Conservation (phyloP, 2,797 vertebrate species). For the Coilia nasus region DNA sequence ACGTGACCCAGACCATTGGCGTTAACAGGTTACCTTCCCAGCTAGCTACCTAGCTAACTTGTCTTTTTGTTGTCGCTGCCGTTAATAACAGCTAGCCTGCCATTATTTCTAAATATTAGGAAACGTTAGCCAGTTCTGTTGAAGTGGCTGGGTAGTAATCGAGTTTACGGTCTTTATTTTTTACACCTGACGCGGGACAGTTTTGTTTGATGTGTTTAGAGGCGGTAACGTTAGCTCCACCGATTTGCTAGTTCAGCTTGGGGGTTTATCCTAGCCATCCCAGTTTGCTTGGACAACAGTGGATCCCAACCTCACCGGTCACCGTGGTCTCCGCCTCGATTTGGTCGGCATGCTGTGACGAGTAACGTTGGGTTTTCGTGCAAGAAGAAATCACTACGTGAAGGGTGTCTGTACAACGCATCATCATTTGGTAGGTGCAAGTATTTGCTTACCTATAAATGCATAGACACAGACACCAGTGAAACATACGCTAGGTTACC, state of each 20-base stretch:
- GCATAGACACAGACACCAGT: neutral
- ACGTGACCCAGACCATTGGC: neutral
- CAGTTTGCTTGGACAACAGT: conserved; percentile 3
- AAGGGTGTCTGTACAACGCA: neutral
- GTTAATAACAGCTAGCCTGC: neutral
- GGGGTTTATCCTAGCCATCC: neutral
- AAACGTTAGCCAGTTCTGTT: neutral
- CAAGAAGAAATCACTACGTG: neutral
- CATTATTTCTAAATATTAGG: neutral
- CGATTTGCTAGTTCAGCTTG: conserved; percentile 17
- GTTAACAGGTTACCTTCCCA: conserved; percentile 9
- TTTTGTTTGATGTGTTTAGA: neutral
- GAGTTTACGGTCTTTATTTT: neutral
- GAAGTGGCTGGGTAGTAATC: neutral
- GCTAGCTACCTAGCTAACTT: conserved; percentile 17
- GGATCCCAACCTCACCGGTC: conserved; percentile 21
- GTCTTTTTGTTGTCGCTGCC: conserved; percentile 5
- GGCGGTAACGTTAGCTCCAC: neutral
- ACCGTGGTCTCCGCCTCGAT: conserved; percentile 13
- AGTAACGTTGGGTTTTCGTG: neutral
- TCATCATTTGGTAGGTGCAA: conserved; percentile 12
- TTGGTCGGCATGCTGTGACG: conserved; percentile 20
- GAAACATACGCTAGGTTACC: no score
- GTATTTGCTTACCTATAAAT: neutral
- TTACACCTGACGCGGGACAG: neutral